Conservation (phyloP, 2,888 invertebrate species). For the Zhuqinia jingwanae region DNA sequence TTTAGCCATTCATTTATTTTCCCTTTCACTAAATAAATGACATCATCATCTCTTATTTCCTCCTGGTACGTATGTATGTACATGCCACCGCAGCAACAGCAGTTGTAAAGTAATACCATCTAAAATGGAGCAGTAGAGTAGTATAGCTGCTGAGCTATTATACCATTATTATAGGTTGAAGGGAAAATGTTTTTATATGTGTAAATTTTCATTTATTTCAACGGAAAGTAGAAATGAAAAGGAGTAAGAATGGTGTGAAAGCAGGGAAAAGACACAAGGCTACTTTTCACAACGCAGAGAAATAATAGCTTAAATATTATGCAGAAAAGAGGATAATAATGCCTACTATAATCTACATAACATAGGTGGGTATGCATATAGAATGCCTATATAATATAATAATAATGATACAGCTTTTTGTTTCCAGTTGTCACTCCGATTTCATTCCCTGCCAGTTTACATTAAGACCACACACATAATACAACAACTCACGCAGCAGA, state of each 20-base stretch:
- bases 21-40: conserved; percentile 23
- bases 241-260: background rate
- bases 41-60: conserved; percentile 5
- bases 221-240: background rate
- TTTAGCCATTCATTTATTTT: conserved; percentile 47
- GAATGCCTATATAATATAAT: no score
- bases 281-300: conserved; percentile 27
- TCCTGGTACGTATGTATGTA: background rate
- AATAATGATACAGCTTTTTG: conserved; percentile 52
- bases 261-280: background rate
- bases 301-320: background rate
- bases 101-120: no score
- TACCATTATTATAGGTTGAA: no score
- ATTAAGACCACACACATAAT: conserved; percentile 31
- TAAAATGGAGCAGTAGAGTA: conserved; percentile 2
- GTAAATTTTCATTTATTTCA: background rate
- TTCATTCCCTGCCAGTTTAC: conserved; percentile 38
- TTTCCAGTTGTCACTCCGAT: conserved; percentile 66
- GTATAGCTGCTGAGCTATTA: background rate
- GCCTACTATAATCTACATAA: no score
- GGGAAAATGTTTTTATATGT: background rate
- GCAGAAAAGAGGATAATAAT: no score
- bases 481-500: no score
- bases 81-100: no score
- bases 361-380: no score